Conservation (phyloP, 2,888 invertebrate species). For the Melipona bicolor region DNA sequence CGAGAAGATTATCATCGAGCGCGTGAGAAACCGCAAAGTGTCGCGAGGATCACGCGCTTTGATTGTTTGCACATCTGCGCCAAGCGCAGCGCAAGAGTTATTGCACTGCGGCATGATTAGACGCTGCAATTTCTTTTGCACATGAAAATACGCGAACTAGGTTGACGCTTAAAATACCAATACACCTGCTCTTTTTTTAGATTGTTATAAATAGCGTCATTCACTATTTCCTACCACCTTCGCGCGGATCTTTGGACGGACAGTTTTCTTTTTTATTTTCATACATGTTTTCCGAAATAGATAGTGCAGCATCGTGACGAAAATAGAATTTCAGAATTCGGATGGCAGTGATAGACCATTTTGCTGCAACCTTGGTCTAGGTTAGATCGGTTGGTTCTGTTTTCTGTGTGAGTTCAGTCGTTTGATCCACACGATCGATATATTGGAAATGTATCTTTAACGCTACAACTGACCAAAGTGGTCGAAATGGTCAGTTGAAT, state of each 20-base stretch:
- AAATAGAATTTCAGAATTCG: not conserved
- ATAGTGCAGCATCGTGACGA: not conserved
- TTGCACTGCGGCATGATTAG: not conserved
- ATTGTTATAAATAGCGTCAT: not conserved
- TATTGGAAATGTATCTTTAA: too few relatives aligned
- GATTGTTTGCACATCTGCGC: not conserved
- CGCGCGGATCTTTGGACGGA: not conserved
- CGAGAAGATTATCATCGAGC: not conserved
- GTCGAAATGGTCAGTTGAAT: too few relatives aligned
- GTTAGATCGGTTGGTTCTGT: not conserved
- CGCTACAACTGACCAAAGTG: too few relatives aligned
- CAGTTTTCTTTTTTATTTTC: too few relatives aligned
- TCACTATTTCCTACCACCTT: not conserved
- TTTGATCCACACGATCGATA: too few relatives aligned
- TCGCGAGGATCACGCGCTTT: not conserved
- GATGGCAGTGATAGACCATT: not conserved
- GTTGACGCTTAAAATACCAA: slow-evolving; percentile 13
- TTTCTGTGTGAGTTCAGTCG: not conserved
- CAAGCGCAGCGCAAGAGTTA: not conserved
- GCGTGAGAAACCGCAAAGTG: not conserved
- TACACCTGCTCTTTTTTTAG: not conserved
- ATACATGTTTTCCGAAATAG: too few relatives aligned
- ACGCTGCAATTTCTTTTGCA: not conserved
- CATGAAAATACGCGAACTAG: slow-evolving; percentile 2
- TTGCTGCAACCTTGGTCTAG: not conserved